phyloP scores from a whole-genome alignment of 2,797 vertebrate species.

The Meda fulgida region DNA sequence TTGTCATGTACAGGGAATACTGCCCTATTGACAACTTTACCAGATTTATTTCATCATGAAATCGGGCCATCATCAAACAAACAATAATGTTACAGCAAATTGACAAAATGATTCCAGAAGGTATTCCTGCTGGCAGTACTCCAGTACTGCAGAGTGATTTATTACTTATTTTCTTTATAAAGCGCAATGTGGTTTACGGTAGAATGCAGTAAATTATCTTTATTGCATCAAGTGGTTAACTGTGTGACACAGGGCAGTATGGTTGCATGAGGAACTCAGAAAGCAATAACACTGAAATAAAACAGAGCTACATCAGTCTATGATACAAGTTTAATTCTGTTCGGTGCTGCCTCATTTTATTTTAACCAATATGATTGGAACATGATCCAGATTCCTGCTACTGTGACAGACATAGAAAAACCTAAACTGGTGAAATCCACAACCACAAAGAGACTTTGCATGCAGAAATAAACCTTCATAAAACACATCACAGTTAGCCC shows the following conservation, averaged over 20 bases:
- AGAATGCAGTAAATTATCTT: slow-evolving; percentile 17
- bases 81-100: not conserved
- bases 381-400: slow-evolving; percentile 5
- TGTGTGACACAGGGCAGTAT: not conserved
- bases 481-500: slow-evolving; percentile 15
- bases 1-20: not conserved
- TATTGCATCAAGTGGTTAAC: slow-evolving; percentile 26
- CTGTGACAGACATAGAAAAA: slow-evolving; percentile 23
- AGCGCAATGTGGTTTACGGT: not conserved
- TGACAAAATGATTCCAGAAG: not conserved
- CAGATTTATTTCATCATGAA: not conserved
- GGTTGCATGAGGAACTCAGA: not conserved
- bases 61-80: not conserved
- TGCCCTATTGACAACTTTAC: not conserved
- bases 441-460: slow-evolving; percentile 24
- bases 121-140: not conserved
- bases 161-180: slow-evolving; percentile 10
- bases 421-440: slow-evolving; percentile 13
- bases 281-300: slow-evolving; percentile 40
- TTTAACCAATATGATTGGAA: slow-evolving; percentile 22
- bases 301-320: slow-evolving; percentile 31
- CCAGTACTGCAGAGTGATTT: not conserved
- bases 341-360: slow-evolving; percentile 17
- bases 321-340: slow-evolving; percentile 30
- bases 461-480: slow-evolving; percentile 15